Base-by-base conservation (phyloP, 2,113 vertebrate species). In the Ahaetulla prasina region DNA sequence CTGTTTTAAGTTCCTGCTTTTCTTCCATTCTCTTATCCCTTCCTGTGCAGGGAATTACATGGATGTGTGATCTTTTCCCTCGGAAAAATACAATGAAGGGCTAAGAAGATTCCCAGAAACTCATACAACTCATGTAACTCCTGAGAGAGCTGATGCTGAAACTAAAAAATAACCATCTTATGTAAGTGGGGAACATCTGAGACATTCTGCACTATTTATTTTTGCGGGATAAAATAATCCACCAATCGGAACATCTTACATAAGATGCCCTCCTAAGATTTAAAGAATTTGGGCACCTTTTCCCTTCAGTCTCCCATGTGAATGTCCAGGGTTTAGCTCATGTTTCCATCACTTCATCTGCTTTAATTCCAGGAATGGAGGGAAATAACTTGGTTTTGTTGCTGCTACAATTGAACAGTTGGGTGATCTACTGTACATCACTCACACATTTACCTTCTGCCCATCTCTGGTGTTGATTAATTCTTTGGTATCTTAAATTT, bases 81-180 rank as follows among this genome's bases (percentile, higher is more conserved):
- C 39, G 88, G 35, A 80, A 20, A 68, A 87, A 89, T 23, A 49
- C 89, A 35, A 93, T 89, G 90, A 89, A 93, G 90, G 12, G 49
- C 88, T 93, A 74, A 86, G 30, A 16, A 30, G 55, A 86, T 47
- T 68, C 35, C 68, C 80, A 47, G 57, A 54, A 16, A 87, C 27
- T 91, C 39, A 30, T n/a, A 74, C 27, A n/a, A n/a, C n/a, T n/a
- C n/a, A 50, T 74, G 80, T 87, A 86, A 84, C 68, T 60, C 8
- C 52, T 5, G 39, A 23, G 8, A 54, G 85, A 16, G 87, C 91
- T 68, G 55, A 91, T 89, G 88, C 88, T 89, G 91, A 89, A 30
- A 93, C 68, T 57, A 87, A 84, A 86, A 74, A 87, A 88, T 54
- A 85, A 35, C 20, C 18, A 27, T 25, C 25, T 91, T 27, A 30